phyloP scores from a whole-genome alignment of 2,113 vertebrate species.

The Microtus pennsylvanicus region DNA sequence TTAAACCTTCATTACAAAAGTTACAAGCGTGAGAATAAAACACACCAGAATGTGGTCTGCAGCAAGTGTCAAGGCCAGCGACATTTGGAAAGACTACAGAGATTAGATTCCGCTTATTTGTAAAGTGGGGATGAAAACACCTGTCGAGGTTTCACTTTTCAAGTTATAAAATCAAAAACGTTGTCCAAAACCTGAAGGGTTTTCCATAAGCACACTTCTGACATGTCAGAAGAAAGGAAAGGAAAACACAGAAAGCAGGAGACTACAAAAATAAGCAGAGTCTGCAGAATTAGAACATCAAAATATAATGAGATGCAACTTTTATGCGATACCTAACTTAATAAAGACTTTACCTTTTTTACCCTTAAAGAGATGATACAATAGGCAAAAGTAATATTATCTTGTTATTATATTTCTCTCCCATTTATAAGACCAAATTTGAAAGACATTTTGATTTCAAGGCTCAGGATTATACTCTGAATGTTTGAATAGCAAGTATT shows the following conservation, averaged over 20 bases:
- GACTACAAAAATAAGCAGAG: background rate
- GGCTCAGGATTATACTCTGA: background rate
- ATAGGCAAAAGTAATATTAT: background rate
- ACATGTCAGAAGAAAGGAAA: background rate
- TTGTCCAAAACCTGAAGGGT: background rate
- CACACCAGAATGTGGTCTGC: background rate
- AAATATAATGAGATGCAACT: background rate
- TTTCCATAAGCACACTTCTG: background rate
- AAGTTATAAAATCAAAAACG: background rate
- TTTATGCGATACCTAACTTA: slow-evolving; percentile 24
- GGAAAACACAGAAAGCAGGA: background rate
- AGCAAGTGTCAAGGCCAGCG: background rate
- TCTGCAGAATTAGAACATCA: background rate
- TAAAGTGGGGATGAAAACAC: slow-evolving; percentile 59
- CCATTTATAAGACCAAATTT: background rate
- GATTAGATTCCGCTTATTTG: slow-evolving; percentile 46
- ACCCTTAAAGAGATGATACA: slow-evolving; percentile 1
- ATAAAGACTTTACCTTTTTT: background rate
- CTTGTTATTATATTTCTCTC: background rate
- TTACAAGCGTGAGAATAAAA: slow-evolving; percentile 27
- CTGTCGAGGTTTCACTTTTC: slow-evolving; percentile 45
- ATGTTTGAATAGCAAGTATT: background rate
- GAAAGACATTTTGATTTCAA: slow-evolving; percentile 43
- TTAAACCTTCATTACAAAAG: slow-evolving; percentile 92
- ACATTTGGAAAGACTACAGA: background rate